These are phyloP conservation scores for Galendromus occidentalis DNA, from an alignment of 1,140 invertebrate species.

Conservation along the genomic window DNA sequence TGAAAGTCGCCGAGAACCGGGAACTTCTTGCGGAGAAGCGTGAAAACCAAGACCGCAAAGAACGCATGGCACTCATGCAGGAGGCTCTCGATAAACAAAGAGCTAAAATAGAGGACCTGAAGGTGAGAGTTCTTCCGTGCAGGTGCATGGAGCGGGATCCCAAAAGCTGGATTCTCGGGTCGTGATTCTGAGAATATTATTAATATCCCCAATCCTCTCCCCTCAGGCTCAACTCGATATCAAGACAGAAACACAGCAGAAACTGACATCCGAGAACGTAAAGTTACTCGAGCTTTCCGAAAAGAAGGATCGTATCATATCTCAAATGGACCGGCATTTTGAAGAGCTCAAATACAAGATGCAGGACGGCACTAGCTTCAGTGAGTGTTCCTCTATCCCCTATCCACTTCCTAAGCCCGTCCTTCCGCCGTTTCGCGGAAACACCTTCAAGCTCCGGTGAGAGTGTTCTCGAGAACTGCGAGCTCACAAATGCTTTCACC, in stretches of 20 bases:
- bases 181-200: background rate
- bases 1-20: conserved; percentile 14
- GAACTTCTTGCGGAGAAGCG: background rate
- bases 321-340: background rate
- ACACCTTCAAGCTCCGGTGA: background rate
- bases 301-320: background rate
- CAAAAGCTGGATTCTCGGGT: background rate
- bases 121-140: background rate
- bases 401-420: background rate
- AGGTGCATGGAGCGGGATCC: background rate
- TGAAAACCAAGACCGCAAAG: background rate
- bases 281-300: background rate
- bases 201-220: background rate
- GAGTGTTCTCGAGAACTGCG: background rate
- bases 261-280: background rate
- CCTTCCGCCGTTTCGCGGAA: background rate
- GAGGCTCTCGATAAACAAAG: background rate
- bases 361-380: background rate
- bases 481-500: background rate
- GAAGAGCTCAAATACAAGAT: background rate
- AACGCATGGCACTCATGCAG: background rate
- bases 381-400: background rate
- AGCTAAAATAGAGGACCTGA: background rate
- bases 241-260: background rate
- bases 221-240: background rate